phyloP scores from a whole-genome alignment of 2,888 invertebrate species.

The Ormia ochracea region DNA sequence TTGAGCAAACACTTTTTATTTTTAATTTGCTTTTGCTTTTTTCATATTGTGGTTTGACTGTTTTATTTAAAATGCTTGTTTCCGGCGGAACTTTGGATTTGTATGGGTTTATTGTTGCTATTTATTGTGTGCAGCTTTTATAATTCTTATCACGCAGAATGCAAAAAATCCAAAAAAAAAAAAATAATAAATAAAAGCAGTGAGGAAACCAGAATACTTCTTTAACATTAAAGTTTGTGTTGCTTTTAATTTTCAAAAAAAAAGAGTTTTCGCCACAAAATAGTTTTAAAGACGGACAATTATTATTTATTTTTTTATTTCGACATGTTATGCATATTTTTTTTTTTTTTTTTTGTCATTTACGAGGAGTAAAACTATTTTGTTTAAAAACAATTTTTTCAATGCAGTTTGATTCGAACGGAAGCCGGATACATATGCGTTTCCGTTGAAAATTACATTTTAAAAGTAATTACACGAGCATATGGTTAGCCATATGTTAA shows the following conservation, averaged over 20 bases:
- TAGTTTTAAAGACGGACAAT: constrained; percentile 55
- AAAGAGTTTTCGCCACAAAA: constrained; percentile 11
- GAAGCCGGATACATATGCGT: constrained; percentile 59
- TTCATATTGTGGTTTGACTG: constrained; percentile 9
- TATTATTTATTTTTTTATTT: too few relatives aligned
- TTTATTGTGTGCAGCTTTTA: constrained; percentile 5
- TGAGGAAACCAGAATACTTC: too few relatives aligned
- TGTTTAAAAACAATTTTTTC: background rate
- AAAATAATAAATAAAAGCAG: background rate
- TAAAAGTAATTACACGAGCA: constrained; percentile 50
- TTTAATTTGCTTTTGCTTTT: constrained; percentile 4
- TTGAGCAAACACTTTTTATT: constrained; percentile 30
- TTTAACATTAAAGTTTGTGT: constrained; percentile 59
- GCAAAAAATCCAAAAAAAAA: constrained; percentile 42
- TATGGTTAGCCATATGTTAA: constrained; percentile 60
- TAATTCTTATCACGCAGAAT: background rate
- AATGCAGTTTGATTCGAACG: constrained; percentile 38
- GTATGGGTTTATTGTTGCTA: constrained; percentile 12
- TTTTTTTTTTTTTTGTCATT: background rate
- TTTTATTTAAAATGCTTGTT: constrained; percentile 53
- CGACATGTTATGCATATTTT: constrained; percentile 15
- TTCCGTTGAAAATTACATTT: constrained; percentile 54
- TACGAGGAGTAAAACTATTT: background rate
- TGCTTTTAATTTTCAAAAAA: constrained; percentile 18
- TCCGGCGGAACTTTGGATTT: constrained; percentile 51